Conservation (phyloP, 1,140 invertebrate species). For the Yoshiicerus persimilis region DNA sequence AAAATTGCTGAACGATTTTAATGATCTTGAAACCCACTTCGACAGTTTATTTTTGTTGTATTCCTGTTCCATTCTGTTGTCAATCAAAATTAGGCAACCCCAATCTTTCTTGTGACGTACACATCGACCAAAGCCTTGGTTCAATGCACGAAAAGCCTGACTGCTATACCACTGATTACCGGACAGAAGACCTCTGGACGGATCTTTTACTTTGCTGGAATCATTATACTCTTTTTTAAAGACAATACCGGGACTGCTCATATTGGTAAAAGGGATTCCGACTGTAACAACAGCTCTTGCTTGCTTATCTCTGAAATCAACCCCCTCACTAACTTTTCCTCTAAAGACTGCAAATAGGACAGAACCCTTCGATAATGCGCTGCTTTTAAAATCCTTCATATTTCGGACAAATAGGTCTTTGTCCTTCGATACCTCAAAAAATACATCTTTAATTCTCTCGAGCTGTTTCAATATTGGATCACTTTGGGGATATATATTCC, state of each 20-base stretch:
- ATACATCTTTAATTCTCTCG: constrained; percentile 6
- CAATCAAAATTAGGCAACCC: constrained; percentile 62
- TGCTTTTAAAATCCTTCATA: constrained; percentile 57
- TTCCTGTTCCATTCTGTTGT: constrained; percentile 56
- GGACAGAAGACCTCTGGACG: constrained; percentile 53
- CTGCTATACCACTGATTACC: constrained; percentile 61
- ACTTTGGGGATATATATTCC: background rate
- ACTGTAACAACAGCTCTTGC: constrained; percentile 61
- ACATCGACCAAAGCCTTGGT: constrained; percentile 59
- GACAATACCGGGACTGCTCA: background rate
- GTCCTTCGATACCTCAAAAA: constrained; percentile 14
- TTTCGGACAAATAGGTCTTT: constrained; percentile 54
- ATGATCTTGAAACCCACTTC: constrained; percentile 49
- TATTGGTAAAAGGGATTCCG: constrained; percentile 34
- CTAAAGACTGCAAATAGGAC: constrained; percentile 61
- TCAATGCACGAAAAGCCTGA: constrained; percentile 58
- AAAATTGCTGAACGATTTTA: background rate
- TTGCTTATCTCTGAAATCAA: constrained; percentile 65
- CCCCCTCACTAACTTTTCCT: constrained; percentile 64
- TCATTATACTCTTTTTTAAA: constrained; percentile 29
- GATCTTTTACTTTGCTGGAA: constrained; percentile 57
- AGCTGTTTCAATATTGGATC: background rate
- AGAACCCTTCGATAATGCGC: constrained; percentile 52
- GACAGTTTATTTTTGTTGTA: constrained; percentile 54
- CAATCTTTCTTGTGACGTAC: constrained; percentile 62